Conservation (phyloP, 1,140 invertebrate genomes). For the Conopomorpha cramerella region DNA sequence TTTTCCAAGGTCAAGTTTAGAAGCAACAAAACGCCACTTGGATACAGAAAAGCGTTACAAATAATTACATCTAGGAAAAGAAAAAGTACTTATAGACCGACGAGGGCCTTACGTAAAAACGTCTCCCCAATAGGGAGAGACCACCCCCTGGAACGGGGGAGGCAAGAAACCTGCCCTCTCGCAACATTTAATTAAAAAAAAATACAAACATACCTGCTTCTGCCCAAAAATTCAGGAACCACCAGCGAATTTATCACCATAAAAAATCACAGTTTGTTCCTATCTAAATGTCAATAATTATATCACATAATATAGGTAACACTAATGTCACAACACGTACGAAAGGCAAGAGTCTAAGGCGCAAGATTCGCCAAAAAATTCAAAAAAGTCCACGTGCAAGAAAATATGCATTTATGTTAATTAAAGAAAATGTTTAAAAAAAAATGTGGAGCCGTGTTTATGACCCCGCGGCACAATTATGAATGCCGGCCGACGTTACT, state of each 20-base stretch:
- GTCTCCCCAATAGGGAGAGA: slow-evolving; percentile 10
- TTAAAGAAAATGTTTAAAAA: slow-evolving; percentile 23
- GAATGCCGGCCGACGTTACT: slow-evolving; percentile 51
- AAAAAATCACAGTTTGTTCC: slow-evolving; percentile 58
- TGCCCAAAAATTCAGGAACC: slow-evolving; percentile 41
- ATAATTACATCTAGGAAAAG: slow-evolving; percentile 9
- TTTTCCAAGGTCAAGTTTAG: slow-evolving; percentile 45
- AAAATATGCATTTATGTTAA: slow-evolving; percentile 45
- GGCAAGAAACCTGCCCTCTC: slow-evolving; percentile 9
- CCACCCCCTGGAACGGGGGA: slow-evolving; percentile 9
- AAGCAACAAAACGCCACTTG: slow-evolving; percentile 20
- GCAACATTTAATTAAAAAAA: slow-evolving; percentile 25
- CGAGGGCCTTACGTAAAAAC: slow-evolving; percentile 38
- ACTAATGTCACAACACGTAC: slow-evolving; percentile 57
- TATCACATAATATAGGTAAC: slow-evolving; percentile 57
- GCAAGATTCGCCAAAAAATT: slow-evolving; percentile 30
- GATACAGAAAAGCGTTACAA: background rate
- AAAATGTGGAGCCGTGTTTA: slow-evolving; percentile 42
- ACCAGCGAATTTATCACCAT: slow-evolving; percentile 45
- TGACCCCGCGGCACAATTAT: slow-evolving; percentile 55
- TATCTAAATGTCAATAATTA: slow-evolving; percentile 53
- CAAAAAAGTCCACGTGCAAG: slow-evolving; percentile 49
- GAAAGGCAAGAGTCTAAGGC: slow-evolving; percentile 51
- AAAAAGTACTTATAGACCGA: slow-evolving; percentile 22
- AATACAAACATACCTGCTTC: slow-evolving; percentile 33